Percentiles rank a stretch among this genome's conserved stretches.
These are phyloP conservation scores for Meandrusa payeni DNA, from an alignment of 2,888 invertebrate species.

Conservation along the genomic window DNA sequence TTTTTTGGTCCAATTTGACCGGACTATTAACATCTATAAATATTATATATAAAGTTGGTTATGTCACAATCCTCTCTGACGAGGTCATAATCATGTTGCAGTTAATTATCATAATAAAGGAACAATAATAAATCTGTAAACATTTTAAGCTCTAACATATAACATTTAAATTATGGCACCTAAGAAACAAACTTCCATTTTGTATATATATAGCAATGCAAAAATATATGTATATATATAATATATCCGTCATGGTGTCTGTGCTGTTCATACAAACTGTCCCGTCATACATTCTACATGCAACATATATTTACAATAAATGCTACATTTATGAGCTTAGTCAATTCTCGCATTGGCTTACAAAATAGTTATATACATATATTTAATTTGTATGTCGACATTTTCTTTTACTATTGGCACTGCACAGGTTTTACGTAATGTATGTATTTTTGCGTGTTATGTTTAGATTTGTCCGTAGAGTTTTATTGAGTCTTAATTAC, in stretches of 20 bases:
- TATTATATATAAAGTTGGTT: too few relatives aligned
- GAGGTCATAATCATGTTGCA: not conserved
- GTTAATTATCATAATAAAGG: conserved; percentile 1
- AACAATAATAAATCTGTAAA: conserved; percentile 14
- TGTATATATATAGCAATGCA: conserved; percentile 16
- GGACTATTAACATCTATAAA: too few relatives aligned
- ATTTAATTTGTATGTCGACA: not conserved
- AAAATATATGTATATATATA: conserved; percentile 18
- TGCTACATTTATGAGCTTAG: conserved; percentile 10
- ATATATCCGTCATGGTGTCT: conserved; percentile 1
- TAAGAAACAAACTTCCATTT: conserved; percentile 11
- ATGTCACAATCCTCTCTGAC: not conserved
- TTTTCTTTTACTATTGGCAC: conserved; percentile 19
- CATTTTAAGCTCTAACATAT: conserved; percentile 18
- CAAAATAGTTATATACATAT: not conserved
- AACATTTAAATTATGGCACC: conserved; percentile 20
- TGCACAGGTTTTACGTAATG: too few relatives aligned
- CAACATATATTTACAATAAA: conserved; percentile 21
- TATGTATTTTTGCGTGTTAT: too few relatives aligned
- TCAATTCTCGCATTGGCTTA: conserved; percentile 10
- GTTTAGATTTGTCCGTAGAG: not conserved
- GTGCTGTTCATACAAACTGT: not conserved
- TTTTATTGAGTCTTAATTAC: conserved; percentile 3
- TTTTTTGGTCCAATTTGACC: too few relatives aligned
- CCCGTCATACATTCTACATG: conserved; percentile 1